Percentiles rank a stretch among this genome's conserved stretches.
phyloP scores from a whole-genome alignment of 2,888 invertebrate genomes.

The Tipula vernalis region DNA sequence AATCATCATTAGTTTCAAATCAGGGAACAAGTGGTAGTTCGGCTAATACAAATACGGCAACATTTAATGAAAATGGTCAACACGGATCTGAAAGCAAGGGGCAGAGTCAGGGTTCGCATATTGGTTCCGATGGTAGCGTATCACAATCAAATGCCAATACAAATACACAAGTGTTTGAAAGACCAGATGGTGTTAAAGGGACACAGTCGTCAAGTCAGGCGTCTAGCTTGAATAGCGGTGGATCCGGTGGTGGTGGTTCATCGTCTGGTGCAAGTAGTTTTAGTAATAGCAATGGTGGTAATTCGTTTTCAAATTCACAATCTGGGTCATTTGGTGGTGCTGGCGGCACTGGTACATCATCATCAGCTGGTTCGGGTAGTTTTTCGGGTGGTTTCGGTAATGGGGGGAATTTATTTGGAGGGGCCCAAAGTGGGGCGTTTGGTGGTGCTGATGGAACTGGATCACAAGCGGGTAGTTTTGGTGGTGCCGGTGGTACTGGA shows the following conservation, averaged over 20 bases:
- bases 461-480: background rate
- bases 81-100: constrained; percentile 24
- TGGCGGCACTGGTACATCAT: background rate
- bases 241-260: constrained; percentile 12
- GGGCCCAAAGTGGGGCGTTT: background rate
- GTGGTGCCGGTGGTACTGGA: background rate
- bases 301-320: background rate
- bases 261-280: background rate
- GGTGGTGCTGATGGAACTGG: background rate
- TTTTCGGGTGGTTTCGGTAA: background rate
- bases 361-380: background rate
- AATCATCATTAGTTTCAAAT: constrained; percentile 23
- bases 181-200: constrained; percentile 24
- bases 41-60: constrained; percentile 27
- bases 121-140: constrained; percentile 24
- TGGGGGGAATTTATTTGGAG: background rate
- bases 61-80: constrained; percentile 21
- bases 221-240: constrained; percentile 13
- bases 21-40: constrained; percentile 25
- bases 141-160: constrained; percentile 24
- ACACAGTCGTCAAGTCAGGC: constrained; percentile 28
- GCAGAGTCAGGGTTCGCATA: constrained; percentile 28
- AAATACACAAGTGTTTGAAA: constrained; percentile 22
- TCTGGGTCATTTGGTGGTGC: background rate
- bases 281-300: constrained; percentile 14